These are phyloP conservation scores for Cassiopea xamachana DNA, from an alignment of 30 jellyfish, hydroid and myxozoan genomes.

Conservation along the genomic window DNA sequence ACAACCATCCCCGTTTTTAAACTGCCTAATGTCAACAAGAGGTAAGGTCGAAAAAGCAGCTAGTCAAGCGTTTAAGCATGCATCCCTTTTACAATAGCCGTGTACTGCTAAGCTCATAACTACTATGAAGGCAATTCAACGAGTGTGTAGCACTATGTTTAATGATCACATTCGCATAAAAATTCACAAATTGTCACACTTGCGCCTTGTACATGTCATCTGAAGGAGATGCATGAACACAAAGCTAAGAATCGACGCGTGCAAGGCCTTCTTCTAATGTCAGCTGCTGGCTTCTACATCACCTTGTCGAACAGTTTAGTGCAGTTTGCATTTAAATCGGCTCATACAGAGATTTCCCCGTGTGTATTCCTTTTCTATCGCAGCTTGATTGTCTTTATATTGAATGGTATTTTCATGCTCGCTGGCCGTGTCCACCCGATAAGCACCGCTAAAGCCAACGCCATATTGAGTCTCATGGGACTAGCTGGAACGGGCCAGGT, in stretches of 20 bases:
- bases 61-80: constrained; percentile 50
- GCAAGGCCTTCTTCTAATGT: constrained; percentile 82
- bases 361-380: constrained; percentile 67
- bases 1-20: not conserved
- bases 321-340: constrained; percentile 72
- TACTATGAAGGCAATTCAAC: not conserved
- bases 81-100: not conserved
- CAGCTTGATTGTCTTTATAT: constrained; percentile 52
- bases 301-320: constrained; percentile 80
- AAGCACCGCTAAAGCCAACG: constrained; percentile 4
- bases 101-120: not conserved
- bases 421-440: constrained; percentile 80
- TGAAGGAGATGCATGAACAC: not conserved
- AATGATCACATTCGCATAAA: not conserved
- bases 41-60: constrained; percentile 20
- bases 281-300: constrained; percentile 85
- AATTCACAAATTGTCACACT: too few species aligned
- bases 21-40: not conserved
- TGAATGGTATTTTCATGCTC: constrained; percentile 68
- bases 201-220: too few species aligned
- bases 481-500: constrained; percentile 85
- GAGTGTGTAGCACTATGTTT: not conserved
- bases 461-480: constrained; percentile 64
- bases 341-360: constrained; percentile 69
- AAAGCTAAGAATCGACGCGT: constrained; percentile 15